Evolutionary conservation across 2,888 invertebrate species (phyloP).

Genomic region (Drosophila siamana): DNA sequence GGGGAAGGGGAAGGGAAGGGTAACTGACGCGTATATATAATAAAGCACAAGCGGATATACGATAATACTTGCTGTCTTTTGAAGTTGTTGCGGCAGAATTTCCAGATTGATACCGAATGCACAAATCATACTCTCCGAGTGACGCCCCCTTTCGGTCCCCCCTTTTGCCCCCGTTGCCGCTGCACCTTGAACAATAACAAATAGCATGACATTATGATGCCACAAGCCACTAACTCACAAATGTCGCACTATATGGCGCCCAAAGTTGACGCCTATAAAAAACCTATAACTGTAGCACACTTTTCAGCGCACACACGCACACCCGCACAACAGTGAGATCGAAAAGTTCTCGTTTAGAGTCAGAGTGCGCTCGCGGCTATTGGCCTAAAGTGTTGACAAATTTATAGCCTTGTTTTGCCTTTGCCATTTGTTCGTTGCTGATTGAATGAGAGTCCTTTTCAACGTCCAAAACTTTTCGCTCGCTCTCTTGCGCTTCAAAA

Average conservation of each 20-base stretch:
- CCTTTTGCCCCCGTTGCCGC: background rate
- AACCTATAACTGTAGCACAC: slow-evolving; percentile 27
- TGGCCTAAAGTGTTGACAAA: slow-evolving; percentile 74
- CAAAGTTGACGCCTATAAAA: slow-evolving; percentile 70
- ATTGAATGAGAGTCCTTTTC: slow-evolving; percentile 71
- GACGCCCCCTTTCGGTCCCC: background rate
- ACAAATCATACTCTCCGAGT: slow-evolving; percentile 34
- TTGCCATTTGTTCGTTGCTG: slow-evolving; percentile 62
- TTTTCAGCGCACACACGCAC: slow-evolving; percentile 24
- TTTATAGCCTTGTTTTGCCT: slow-evolving; percentile 74
- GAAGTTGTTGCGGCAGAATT: slow-evolving; percentile 24
- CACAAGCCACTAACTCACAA: slow-evolving; percentile 67
- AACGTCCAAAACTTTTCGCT: slow-evolving; percentile 37
- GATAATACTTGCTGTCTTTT: slow-evolving; percentile 56
- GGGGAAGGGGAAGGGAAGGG: background rate
- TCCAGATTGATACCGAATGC: slow-evolving; percentile 49
- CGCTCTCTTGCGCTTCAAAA: slow-evolving; percentile 27
- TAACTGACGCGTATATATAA: slow-evolving; percentile 18
- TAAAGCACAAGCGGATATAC: slow-evolving; percentile 55
- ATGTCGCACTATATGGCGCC: slow-evolving; percentile 56
- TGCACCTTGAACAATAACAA: slow-evolving; percentile 43
- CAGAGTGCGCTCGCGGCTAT: slow-evolving; percentile 38
- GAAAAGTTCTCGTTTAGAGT: slow-evolving; percentile 40
- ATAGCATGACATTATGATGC: slow-evolving; percentile 53
- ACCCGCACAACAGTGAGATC: slow-evolving; percentile 1